phyloP scores from a whole-genome alignment of 2,797 vertebrate species.

The Sciurus vulgaris region DNA sequence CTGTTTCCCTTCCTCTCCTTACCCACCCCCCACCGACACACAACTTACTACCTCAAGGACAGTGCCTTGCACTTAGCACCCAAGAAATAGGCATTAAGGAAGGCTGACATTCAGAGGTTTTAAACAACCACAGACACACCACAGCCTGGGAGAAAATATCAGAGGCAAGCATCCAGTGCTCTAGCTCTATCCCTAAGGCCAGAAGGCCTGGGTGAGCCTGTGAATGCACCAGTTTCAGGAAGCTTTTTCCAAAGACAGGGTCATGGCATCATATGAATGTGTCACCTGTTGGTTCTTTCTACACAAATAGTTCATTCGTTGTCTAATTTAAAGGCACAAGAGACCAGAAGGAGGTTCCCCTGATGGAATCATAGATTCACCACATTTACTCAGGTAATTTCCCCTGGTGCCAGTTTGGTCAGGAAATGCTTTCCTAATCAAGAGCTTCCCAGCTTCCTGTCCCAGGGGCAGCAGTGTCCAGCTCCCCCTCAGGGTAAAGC shows the following conservation, averaged over 20 bases:
- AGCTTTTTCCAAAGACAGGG: background rate
- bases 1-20: background rate
- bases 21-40: background rate
- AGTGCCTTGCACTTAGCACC: background rate
- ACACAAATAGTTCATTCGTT: background rate
- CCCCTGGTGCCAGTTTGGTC: background rate
- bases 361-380: background rate
- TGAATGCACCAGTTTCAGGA: background rate
- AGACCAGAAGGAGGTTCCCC: background rate
- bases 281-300: background rate
- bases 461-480: background rate
- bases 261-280: background rate
- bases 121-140: background rate
- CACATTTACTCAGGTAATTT: slow-evolving; percentile 12
- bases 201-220: background rate
- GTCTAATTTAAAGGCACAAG: slow-evolving; percentile 23
- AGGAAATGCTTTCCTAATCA: background rate
- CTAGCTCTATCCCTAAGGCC: background rate
- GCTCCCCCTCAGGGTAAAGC: rapidly evolving
- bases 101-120: background rate
- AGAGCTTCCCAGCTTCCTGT: background rate
- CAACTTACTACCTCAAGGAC: background rate
- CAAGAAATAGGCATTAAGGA: background rate
- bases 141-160: background rate
- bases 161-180: background rate